A percentile compares a stretch with the other conserved stretches of the same genome.
phyloP scores from a whole-genome alignment of 1,140 invertebrate species.

The Achroia grisella region DNA sequence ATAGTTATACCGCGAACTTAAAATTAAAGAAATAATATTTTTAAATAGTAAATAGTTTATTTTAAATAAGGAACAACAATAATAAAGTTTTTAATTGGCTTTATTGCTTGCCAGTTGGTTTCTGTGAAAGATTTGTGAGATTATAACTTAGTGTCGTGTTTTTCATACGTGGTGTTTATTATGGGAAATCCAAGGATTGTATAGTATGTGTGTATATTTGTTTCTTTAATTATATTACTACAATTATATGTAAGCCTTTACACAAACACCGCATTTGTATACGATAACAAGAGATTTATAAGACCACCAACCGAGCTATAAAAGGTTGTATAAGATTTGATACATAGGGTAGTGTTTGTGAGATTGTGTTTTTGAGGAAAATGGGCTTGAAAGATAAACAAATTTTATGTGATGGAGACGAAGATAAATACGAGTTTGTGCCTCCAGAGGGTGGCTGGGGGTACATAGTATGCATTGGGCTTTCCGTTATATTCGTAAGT shows the following conservation, averaged over 20 bases:
- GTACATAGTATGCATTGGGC: slow-evolving; percentile 76
- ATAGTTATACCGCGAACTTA: too few relatives aligned
- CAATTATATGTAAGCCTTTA: slow-evolving; percentile 25
- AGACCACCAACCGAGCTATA: slow-evolving; percentile 40
- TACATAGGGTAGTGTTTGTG: slow-evolving; percentile 12
- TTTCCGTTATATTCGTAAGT: slow-evolving; percentile 78
- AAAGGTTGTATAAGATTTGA: slow-evolving; percentile 38
- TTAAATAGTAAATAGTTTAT: neutral
- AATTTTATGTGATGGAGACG: slow-evolving; percentile 72
- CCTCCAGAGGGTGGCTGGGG: slow-evolving; percentile 81
- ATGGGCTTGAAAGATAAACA: slow-evolving; percentile 31
- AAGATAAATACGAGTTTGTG: slow-evolving; percentile 57
- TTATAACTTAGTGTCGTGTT: slow-evolving; percentile 25
- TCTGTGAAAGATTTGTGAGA: slow-evolving; percentile 7
- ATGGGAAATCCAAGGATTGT: slow-evolving; percentile 43
- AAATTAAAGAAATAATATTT: neutral
- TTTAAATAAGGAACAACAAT: neutral
- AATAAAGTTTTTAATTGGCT: neutral
- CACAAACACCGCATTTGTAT: slow-evolving; percentile 30
- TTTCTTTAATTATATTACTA: slow-evolving; percentile 41
- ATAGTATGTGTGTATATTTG: slow-evolving; percentile 17
- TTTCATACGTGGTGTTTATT: slow-evolving; percentile 34
- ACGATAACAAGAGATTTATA: slow-evolving; percentile 36
- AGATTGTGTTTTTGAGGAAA: slow-evolving; percentile 4
- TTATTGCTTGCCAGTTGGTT: slow-evolving; percentile 6